A percentile compares a stretch with the other conserved stretches of the same genome.
These are phyloP conservation scores for Sinocyclocheilus anophthalmus DNA, from an alignment of 2,113 vertebrate genomes.

Conservation along the genomic window DNA sequence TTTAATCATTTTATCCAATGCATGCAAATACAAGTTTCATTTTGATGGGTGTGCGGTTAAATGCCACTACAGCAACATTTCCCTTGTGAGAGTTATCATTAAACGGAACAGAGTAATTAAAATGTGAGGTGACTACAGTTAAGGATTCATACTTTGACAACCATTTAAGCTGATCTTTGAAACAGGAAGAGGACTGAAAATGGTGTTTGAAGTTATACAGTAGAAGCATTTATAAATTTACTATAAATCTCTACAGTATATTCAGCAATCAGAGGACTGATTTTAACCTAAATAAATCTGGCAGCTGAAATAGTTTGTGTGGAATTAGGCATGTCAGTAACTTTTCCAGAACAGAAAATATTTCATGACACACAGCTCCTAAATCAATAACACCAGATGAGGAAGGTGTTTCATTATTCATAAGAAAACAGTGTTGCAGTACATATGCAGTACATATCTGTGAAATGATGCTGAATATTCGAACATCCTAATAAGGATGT, in stretches of 20 bases:
- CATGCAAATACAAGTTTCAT: neutral
- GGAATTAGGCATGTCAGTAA: neutral
- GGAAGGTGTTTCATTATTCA: conserved; percentile 19
- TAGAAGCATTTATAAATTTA: neutral
- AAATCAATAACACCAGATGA: neutral
- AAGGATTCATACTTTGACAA: neutral
- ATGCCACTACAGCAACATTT: neutral
- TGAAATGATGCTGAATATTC: neutral
- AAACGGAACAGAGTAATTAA: neutral
- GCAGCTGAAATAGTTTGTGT: neutral
- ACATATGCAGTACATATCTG: neutral
- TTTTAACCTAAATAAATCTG: neutral
- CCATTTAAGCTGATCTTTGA: neutral
- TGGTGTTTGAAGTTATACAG: neutral
- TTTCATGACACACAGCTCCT: neutral
- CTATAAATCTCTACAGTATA: neutral
- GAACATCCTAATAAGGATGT: neutral
- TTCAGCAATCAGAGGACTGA: neutral
- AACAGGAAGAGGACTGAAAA: neutral
- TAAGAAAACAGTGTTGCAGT: neutral
- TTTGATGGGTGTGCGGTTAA: neutral
- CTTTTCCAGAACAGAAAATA: neutral
- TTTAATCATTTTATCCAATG: neutral
- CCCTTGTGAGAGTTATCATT: neutral
- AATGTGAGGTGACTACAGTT: conserved; percentile 1